These are phyloP conservation scores for Trogon surrucura DNA, from an alignment of 2,113 vertebrate species.

Conservation along the genomic window DNA sequence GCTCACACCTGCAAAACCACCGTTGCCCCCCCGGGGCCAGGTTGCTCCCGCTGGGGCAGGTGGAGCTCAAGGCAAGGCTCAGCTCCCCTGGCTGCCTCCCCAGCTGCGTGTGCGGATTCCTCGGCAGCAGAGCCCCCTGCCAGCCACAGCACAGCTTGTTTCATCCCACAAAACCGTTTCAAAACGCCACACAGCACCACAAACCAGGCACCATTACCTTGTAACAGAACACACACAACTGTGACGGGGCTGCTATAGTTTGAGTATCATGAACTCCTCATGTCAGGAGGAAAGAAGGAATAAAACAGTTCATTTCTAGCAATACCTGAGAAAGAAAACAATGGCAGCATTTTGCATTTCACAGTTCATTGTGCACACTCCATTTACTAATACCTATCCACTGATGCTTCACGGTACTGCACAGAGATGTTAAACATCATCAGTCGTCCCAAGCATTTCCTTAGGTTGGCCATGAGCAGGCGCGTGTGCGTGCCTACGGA, in stretches of 20 bases:
- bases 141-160: not conserved
- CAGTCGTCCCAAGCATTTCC: not conserved
- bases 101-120: rapidly evolving
- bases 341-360: not conserved
- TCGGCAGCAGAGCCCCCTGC: not conserved
- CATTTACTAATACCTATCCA: not conserved
- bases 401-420: not conserved
- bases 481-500: rapidly evolving
- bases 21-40: not conserved
- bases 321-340: slow-evolving; percentile 5
- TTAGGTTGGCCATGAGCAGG: not conserved
- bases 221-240: slow-evolving; percentile 54
- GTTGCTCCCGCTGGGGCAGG: not conserved
- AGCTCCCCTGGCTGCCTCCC: not conserved
- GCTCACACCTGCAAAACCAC: not conserved
- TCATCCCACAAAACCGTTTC: not conserved
- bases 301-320: slow-evolving; percentile 43
- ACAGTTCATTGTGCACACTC: not conserved
- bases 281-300: slow-evolving; percentile 55
- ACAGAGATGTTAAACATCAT: not conserved
- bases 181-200: slow-evolving; percentile 69
- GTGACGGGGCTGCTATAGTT: slow-evolving; percentile 45
- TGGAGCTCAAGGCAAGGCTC: not conserved
- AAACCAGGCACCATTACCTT: slow-evolving; percentile 81
- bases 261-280: slow-evolving; percentile 53